Evolutionary conservation across 2,888 invertebrate species (phyloP), one percentile per base, ranked within the genome.

Genomic region (Cryptocephalus moraei): DNA sequence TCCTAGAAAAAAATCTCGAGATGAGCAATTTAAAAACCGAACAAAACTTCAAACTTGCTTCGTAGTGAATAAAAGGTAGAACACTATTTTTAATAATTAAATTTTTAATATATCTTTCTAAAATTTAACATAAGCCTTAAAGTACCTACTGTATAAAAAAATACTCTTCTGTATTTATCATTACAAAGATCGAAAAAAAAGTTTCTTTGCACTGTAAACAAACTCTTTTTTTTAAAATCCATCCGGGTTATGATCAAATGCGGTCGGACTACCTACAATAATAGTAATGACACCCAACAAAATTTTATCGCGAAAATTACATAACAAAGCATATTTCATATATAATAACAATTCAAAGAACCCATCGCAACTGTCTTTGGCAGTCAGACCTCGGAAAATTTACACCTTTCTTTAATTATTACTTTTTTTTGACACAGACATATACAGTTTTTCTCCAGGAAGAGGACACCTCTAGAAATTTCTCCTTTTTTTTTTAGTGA

Each of bases 401-500:
- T 22, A 22, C 22, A 22, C 22, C 2, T 4, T 22, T 6, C 6
- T 22, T 22, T 22, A 22, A 22, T 4, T 6, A 22, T 22, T 22
- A 22, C 22, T 22, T 22, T 6, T n/a, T 22, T 22, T 22, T 22
- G 22, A 22, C 22, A 22, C 22, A 22, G 22, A 22, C 22, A 22
- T 22, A 22, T 22, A n/a, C n/a, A 22, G 22, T 22, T 22, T 22
- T 22, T 22, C 22, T 22, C 22, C 22, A 22, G 22, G 22, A 22
- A 22, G 22, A 22, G 22, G 22, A 22, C 22, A 22, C 22, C 22
- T 22, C 22, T 22, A 4, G 22, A 22, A 22, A 22, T 22, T 22
- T n/a, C n/a, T n/a, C n/a, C n/a, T n/a, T 22, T 22, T 22, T 2
- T 22, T 22, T 22, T 45, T 45, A 49, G 43, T 53, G 55, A 55